These are phyloP conservation scores for Blastobasis adustella DNA, from an alignment of 2,888 invertebrate species.

Conservation along the genomic window DNA sequence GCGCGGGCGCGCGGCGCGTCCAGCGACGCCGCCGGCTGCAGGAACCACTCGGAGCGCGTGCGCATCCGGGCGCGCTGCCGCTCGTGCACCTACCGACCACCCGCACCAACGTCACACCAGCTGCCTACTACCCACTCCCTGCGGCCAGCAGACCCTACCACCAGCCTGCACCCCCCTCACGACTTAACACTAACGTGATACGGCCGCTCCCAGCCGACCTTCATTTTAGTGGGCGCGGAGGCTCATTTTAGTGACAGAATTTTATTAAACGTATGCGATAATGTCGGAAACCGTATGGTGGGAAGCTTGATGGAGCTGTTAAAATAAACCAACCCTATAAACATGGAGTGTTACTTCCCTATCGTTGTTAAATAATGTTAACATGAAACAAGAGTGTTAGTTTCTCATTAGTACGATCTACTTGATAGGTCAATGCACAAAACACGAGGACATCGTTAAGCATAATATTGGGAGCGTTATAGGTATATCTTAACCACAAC, in stretches of 20 bases:
- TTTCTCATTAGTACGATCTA: constrained; percentile 27
- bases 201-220: too few relatives aligned
- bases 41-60: constrained; percentile 98
- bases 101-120: constrained; percentile 18
- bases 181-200: too few relatives aligned
- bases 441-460: constrained; percentile 7
- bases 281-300: too few relatives aligned
- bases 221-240: too few relatives aligned
- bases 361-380: constrained; percentile 13
- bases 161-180: too few relatives aligned
- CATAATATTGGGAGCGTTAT: background rate
- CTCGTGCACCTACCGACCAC: constrained; percentile 88
- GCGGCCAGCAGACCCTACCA: too few relatives aligned
- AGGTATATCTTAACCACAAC: background rate
- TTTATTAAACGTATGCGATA: too few relatives aligned
- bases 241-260: too few relatives aligned
- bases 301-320: too few relatives aligned
- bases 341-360: too few relatives aligned
- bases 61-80: constrained; percentile 97
- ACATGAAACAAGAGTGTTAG: constrained; percentile 43
- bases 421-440: constrained; percentile 2
- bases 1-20: constrained; percentile 59
- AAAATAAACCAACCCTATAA: too few relatives aligned
- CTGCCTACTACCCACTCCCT: too few relatives aligned
- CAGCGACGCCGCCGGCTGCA: constrained; percentile 79